phyloP scores from a whole-genome alignment of 2,113 vertebrate genomes.

The Alosa alosa region DNA sequence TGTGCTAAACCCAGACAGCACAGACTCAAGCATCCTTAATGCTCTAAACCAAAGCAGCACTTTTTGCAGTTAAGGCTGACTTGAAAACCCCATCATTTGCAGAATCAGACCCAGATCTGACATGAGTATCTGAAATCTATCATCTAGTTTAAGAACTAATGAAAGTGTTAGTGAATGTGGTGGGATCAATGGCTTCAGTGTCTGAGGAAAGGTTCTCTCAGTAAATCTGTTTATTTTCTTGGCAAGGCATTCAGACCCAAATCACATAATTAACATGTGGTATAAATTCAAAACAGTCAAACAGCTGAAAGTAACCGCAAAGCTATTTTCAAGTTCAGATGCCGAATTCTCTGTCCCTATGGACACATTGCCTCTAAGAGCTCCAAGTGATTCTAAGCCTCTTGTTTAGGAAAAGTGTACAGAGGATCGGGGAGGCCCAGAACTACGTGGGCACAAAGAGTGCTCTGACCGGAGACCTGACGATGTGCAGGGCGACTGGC shows the following conservation, averaged over 20 bases:
- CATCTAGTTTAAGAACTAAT: not conserved
- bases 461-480: not conserved
- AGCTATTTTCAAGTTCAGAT: not conserved
- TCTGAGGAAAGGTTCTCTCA: not conserved
- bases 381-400: not conserved
- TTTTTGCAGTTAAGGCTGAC: not conserved
- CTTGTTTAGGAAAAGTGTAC: not conserved
- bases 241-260: not conserved
- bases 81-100: not conserved
- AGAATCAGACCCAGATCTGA: not conserved
- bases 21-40: not conserved
- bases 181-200: not conserved
- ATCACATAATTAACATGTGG: not conserved
- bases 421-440: not conserved
- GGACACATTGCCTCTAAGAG: not conserved
- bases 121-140: not conserved
- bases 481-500: not conserved
- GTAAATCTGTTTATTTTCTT: not conserved
- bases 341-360: not conserved
- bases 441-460: not conserved
- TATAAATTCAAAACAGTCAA: not conserved
- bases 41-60: constrained; percentile 36
- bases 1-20: constrained; percentile 1
- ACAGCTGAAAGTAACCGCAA: not conserved
- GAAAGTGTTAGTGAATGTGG: not conserved